Base-by-base conservation (phyloP, 2,888 invertebrate species). In the Metacarcinus magister region DNA sequence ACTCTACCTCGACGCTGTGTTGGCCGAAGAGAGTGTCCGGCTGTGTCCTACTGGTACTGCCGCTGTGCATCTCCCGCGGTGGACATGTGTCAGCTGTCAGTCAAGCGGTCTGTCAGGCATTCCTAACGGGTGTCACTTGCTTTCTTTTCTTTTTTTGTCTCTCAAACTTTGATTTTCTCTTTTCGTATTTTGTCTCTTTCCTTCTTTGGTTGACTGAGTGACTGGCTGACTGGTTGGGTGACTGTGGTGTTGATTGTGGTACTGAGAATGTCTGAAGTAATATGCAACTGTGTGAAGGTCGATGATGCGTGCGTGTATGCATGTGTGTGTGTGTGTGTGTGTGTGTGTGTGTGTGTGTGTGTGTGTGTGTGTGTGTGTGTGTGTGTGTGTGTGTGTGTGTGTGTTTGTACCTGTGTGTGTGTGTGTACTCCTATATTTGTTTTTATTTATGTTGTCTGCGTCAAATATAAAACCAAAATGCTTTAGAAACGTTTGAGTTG, bases 71-170 rank as follows among this genome's bases (percentile, higher is more conserved):
- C 67, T 23, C 67, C 67, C 67, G 67, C 67, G 23, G 67, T 82
- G 82, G 82, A 32, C 82, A 32, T 82, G 82, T 82, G 82, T 82
- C 82, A 82, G 82, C 82, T 82, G 82, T 32, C 82, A 82, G 82
- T 32, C 82, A 82, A n/a, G 82, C 82, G 82, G 82, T 82, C 32
- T 19, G 82, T 32, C 82, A 82, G 32, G 32, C 82, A 32, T 82
- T 32, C 32, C 67, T 60, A 60, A 19, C 19, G 60, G 60, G 10
- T 16, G 60, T 16, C 60, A 13, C 2, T 67, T 67, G 67, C 67
- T 67, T 67, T 67, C 67, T 67, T 67, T 23, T 54, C 54, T 54
- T 54, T 54, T 54, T n/a, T n/a, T n/a, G n/a, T n/a, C n/a, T n/a
- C n/a, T n/a, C 54, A 10, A 16, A 10, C 54, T 54, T 54, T 54